phyloP scores from a whole-genome alignment of 2,113 vertebrate genomes.

The Amphiprion percula region DNA sequence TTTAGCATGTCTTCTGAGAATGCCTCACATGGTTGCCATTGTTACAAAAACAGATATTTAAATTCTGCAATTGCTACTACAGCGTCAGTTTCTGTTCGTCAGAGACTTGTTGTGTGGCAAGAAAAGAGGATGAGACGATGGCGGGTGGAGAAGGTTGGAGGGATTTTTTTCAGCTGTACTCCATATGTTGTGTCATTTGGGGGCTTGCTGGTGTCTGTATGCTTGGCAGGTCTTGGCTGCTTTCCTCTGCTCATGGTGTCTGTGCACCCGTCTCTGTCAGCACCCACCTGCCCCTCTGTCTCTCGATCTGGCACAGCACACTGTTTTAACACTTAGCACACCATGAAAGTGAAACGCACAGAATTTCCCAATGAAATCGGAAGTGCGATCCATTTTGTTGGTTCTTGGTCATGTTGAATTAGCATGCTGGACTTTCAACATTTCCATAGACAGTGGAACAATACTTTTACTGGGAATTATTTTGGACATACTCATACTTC shows the following conservation, averaged over 20 bases:
- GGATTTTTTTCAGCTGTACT: conserved; percentile 58
- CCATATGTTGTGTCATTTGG: conserved; percentile 80
- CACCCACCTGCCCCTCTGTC: conserved; percentile 69
- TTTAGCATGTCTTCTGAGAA: conserved; percentile 66
- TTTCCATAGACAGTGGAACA: no score
- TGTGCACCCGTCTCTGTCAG: conserved; percentile 69
- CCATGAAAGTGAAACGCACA: conserved; percentile 20
- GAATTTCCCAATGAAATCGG: conserved; percentile 11
- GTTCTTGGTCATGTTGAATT: neutral
- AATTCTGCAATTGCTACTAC: conserved; percentile 54
- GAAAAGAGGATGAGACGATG: conserved; percentile 48
- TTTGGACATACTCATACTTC: no score
- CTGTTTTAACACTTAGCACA: conserved; percentile 22
- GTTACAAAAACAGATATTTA: conserved; percentile 69
- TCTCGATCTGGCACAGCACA: conserved; percentile 44
- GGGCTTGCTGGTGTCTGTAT: conserved; percentile 62
- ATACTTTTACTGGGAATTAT: no score
- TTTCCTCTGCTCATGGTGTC: conserved; percentile 63
- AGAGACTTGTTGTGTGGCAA: conserved; percentile 58
- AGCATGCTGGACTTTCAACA: no score
- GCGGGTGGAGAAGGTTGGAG: conserved; percentile 47
- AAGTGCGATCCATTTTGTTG: neutral
- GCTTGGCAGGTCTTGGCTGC: conserved; percentile 72
- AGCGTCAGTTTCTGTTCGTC: conserved; percentile 50
- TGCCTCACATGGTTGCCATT: conserved; percentile 54